A percentile compares a stretch with the other conserved stretches of the same genome.
Conservation (phyloP, 2,797 vertebrate species). For the Monodelphis domestica region DNA sequence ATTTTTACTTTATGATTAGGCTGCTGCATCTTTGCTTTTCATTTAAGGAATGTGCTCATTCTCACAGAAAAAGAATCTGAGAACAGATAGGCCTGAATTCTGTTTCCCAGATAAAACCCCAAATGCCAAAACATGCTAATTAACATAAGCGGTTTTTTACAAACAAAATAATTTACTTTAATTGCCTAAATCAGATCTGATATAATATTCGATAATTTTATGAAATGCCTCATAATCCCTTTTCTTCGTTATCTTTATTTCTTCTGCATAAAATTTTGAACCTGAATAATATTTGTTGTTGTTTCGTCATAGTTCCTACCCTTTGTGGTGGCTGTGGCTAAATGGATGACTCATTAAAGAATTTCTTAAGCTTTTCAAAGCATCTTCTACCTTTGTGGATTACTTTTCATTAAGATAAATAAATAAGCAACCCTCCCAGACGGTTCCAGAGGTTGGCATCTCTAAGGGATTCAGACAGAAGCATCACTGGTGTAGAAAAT, state of each 20-base stretch:
- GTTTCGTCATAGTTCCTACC: too few relatives aligned
- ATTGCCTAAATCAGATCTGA: constrained; percentile 71
- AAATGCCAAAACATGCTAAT: constrained; percentile 66
- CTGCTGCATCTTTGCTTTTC: constrained; percentile 59
- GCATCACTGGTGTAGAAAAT: constrained; percentile 14
- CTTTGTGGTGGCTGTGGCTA: constrained; percentile 47
- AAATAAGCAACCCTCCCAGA: constrained; percentile 28
- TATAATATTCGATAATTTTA: constrained; percentile 66
- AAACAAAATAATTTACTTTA: constrained; percentile 74
- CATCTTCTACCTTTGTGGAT: constrained; percentile 22
- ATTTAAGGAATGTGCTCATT: constrained; percentile 35
- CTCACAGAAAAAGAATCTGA: constrained; percentile 53
- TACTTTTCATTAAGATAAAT: constrained; percentile 44
- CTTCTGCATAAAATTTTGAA: constrained; percentile 51
- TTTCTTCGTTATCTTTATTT: constrained; percentile 63
- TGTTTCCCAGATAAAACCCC: constrained; percentile 56
- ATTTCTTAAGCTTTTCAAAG: constrained; percentile 49
- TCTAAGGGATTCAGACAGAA: constrained; percentile 34
- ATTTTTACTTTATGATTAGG: constrained; percentile 66
- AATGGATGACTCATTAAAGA: constrained; percentile 42
- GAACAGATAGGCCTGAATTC: constrained; percentile 52
- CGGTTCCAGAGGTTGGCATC: constrained; percentile 3
- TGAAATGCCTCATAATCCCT: constrained; percentile 67
- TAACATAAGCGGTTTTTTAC: constrained; percentile 65
- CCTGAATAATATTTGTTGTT: constrained; percentile 54